These are phyloP conservation scores for Drosophila pectinifera DNA, from an alignment of 1,140 invertebrate genomes.

Conservation along the genomic window DNA sequence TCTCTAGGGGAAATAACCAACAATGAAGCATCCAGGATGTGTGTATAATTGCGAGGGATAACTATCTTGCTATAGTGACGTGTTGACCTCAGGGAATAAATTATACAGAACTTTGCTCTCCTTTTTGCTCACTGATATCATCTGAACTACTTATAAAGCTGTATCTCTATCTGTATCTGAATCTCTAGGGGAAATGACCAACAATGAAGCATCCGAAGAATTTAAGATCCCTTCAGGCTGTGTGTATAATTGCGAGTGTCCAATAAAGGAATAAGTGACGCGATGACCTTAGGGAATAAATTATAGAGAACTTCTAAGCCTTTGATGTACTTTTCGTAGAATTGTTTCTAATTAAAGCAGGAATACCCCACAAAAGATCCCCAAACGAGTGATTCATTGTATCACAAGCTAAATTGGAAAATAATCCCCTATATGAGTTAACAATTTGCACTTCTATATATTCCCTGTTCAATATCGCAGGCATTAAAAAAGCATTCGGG, in stretches of 20 bases:
- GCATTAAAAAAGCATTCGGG: constrained; percentile 34
- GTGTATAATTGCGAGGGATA: too few species aligned
- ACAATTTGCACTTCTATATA: constrained; percentile 18
- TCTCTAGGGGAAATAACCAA: not conserved
- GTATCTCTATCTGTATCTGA: too few species aligned
- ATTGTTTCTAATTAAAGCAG: not conserved
- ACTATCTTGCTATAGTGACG: too few species aligned
- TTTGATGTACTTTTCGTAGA: not conserved
- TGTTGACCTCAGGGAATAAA: not conserved
- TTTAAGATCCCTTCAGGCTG: not conserved
- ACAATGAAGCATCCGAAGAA: constrained; percentile 1
- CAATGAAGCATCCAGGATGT: not conserved
- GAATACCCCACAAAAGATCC: not conserved
- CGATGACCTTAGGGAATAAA: not conserved
- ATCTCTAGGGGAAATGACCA: not conserved
- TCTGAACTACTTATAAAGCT: too few species aligned
- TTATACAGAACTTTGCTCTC: too few species aligned
- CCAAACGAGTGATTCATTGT: not conserved
- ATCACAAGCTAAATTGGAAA: constrained; percentile 14
- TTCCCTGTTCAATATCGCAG: constrained; percentile 9
- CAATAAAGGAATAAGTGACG: too few species aligned
- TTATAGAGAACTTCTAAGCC: too few species aligned
- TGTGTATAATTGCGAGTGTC: too few species aligned
- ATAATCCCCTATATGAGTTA: constrained; percentile 19
- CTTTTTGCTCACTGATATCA: too few species aligned